Conservation (phyloP, 2,113 vertebrate species). For the Nothobranchius furzeri region DNA sequence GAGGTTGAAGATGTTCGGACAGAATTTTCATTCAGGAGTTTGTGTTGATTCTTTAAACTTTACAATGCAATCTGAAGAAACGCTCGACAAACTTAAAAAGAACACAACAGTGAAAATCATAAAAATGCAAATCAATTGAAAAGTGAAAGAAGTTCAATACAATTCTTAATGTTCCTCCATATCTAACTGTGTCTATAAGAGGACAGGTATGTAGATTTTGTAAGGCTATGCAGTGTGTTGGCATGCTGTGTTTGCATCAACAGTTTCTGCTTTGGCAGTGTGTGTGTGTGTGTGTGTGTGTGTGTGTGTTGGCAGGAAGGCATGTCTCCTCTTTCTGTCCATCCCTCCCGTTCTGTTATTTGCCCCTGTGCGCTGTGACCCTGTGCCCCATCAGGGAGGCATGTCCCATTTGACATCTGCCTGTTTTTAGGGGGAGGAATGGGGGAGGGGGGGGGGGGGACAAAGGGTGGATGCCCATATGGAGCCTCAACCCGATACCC, state of each 20-base stretch:
- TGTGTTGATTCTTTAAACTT: too few relatives aligned
- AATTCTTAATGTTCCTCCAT: too few relatives aligned
- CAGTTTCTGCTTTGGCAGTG: slow-evolving; percentile 37
- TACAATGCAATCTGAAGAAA: too few relatives aligned
- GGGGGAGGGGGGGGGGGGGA: slow-evolving; percentile 10
- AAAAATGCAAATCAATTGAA: too few relatives aligned
- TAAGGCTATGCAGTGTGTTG: slow-evolving; percentile 35
- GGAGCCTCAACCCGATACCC: slow-evolving; percentile 55
- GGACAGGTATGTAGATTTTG: neutral
- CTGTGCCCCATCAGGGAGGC: slow-evolving; percentile 71
- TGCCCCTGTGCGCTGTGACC: slow-evolving; percentile 77
- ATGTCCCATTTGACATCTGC: slow-evolving; percentile 83
- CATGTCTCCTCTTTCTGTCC: slow-evolving; percentile 44
- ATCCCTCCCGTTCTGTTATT: slow-evolving; percentile 74
- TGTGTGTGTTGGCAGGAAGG: slow-evolving; percentile 47
- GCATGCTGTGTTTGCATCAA: slow-evolving; percentile 53
- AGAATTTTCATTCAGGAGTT: too few relatives aligned
- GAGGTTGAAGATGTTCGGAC: too few relatives aligned
- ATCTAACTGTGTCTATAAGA: neutral
- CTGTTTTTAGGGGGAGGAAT: slow-evolving; percentile 62
- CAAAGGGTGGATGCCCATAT: slow-evolving; percentile 70
- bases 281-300: slow-evolving; percentile 8
- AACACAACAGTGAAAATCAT: too few relatives aligned
- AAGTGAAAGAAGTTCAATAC: too few relatives aligned
- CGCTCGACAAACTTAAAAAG: too few relatives aligned